Evolutionary conservation across 1,140 invertebrate species (phyloP).

Genomic region (Bursaphelenchus mucronatus): DNA sequence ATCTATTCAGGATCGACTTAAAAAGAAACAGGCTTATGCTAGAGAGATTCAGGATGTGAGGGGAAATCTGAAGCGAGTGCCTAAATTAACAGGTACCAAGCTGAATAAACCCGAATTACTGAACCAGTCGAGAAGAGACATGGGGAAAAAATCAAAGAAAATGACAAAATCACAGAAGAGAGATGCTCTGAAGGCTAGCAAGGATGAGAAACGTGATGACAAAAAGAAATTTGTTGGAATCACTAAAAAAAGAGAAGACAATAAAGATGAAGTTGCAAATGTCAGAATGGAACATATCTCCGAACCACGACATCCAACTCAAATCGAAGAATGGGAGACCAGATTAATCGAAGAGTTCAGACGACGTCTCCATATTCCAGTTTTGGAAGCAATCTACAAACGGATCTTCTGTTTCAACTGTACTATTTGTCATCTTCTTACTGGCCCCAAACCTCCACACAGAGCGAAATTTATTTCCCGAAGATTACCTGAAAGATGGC

Average conservation of each 20-base stretch:
- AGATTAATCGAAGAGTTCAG: conserved; percentile 22
- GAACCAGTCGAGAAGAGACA: no score
- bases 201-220: no score
- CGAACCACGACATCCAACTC: conserved; percentile 3
- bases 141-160: no score
- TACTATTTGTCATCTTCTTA: conserved; percentile 2
- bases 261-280: no score
- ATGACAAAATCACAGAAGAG: no score
- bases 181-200: no score
- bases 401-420: conserved; percentile 14
- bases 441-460: neutral
- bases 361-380: conserved; percentile 19
- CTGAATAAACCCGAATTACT: neutral
- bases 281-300: no score
- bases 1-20: conserved; percentile 16
- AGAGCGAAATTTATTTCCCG: conserved; percentile 5
- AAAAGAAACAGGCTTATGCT: neutral
- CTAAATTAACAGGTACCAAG: neutral
- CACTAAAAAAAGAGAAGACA: no score
- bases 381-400: conserved; percentile 15
- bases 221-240: no score
- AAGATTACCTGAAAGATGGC: conserved; percentile 5
- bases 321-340: conserved; percentile 1
- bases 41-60: conserved; percentile 23
- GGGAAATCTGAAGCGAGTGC: conserved; percentile 27